Evolutionary conservation across 1,140 invertebrate species (phyloP), one percentile per base, ranked within the genome.

Genomic region (Drosophila ogumai): DNA sequence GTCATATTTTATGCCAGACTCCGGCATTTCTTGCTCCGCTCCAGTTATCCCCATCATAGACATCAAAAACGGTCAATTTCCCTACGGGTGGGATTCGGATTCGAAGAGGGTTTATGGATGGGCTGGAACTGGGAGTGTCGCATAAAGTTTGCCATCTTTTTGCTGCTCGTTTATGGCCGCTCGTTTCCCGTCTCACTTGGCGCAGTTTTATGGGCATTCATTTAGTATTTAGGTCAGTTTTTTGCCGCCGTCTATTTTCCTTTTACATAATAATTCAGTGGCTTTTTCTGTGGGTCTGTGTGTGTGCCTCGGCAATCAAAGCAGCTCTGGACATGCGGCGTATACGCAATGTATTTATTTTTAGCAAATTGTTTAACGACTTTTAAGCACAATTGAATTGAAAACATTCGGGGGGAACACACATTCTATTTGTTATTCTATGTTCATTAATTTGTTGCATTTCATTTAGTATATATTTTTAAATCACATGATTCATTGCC

Each of bases 291-390:
- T 60, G 19, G 10, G 40, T 28, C 25, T 40, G 36, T 61, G 32
- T 58, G 50, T 76, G 66, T 47, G 46, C 50, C 52, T 43, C 65
- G 44, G 50, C 65, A 56, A 74, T 66, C 69, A 68, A 75, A 58
- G 55, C 47, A 31, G 55, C 52, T 43, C 46, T 25, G 50, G 31
- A 57, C 60, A 86, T 41, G 75, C 75, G 57, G 65, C 81, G 85
- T 73, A 81, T 88, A 81, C 85, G 85, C 86, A 88, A 90, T 31
- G 46, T 44, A 31, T 88, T 81, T 88, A 88, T 88, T 90, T 88
- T 81, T 88, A 88, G 85, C 69, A 88, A 88, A 88, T 90, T 90
- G 81, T 79, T 88, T 90, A 90, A 88, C 74, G 78, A 90, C 86
- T 64, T 81, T 73, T 60, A 76, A 54, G 56, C 60, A 57, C 60